phyloP scores from a whole-genome alignment of 2,797 vertebrate genomes.

The Mus spretus region DNA sequence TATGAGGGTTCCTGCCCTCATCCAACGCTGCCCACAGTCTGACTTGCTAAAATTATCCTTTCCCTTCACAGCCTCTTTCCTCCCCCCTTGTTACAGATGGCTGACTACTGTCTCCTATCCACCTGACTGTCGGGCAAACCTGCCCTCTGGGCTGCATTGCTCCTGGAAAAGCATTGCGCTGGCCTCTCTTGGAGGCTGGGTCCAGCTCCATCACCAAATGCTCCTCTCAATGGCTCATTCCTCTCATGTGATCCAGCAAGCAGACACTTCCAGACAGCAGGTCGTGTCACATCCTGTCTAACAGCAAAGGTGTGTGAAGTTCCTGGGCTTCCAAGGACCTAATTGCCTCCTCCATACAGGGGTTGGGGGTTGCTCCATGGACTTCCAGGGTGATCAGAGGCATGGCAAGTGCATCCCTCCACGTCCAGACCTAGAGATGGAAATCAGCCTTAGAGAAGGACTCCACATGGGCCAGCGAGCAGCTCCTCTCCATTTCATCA shows the following conservation, averaged over 20 bases:
- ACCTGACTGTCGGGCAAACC: not conserved
- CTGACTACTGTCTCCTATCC: not conserved
- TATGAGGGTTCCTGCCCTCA: not conserved
- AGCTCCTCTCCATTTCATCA: not conserved
- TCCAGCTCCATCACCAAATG: not conserved
- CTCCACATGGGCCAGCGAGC: not conserved
- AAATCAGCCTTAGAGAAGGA: not conserved
- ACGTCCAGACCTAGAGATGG: not conserved
- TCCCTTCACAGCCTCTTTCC: not conserved
- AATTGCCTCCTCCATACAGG: not conserved
- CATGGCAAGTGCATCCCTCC: accelerated
- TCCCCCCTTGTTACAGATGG: too few relatives aligned
- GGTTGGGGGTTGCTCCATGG: accelerated
- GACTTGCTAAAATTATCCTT: not conserved
- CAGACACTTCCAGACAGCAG: too few relatives aligned
- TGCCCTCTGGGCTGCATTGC: not conserved
- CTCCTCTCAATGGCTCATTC: not conserved
- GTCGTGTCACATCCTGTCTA: not conserved
- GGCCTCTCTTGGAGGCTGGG: not conserved
- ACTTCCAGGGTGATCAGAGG: not conserved
- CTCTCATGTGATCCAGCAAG: not conserved
- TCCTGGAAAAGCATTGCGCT: not conserved
- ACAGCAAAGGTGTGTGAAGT: not conserved
- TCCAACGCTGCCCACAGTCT: not conserved
- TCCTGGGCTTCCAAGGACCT: not conserved